Conservation (phyloP, 2,797 vertebrate genomes). For the Chelonia mydas region DNA sequence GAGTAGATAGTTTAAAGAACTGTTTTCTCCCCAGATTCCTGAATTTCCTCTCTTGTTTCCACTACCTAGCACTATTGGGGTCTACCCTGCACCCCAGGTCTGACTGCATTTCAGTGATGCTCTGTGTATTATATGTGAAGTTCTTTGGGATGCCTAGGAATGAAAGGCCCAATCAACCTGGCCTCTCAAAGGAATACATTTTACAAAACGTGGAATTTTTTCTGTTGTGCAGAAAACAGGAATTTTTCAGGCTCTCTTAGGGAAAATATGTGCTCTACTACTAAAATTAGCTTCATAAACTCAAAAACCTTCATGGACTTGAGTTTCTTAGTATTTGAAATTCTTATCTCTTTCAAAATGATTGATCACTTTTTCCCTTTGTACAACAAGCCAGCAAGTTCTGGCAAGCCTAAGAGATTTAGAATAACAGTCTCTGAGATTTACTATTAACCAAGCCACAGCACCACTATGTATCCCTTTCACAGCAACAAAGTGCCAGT, state of each 20-base stretch:
- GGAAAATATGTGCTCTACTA: background rate
- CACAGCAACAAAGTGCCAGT: background rate
- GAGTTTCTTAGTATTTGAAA: background rate
- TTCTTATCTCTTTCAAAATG: background rate
- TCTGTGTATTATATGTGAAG: background rate
- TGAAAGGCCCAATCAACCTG: background rate
- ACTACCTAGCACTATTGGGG: background rate
- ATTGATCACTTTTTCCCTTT: background rate
- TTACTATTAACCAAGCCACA: conserved; percentile 2
- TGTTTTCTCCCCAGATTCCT: background rate
- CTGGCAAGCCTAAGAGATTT: conserved; percentile 26
- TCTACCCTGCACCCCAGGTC: too few species aligned
- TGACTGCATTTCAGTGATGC: background rate
- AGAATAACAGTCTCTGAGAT: background rate
- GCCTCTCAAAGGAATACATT: too few species aligned
- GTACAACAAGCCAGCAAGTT: background rate
- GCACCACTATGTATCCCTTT: background rate
- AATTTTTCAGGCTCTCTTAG: background rate
- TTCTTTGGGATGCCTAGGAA: background rate
- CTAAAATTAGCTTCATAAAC: background rate
- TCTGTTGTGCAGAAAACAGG: background rate
- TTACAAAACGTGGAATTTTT: background rate
- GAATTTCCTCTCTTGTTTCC: background rate
- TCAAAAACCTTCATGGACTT: background rate
- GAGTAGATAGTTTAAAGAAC: background rate